phyloP scores from a whole-genome alignment of 2,888 invertebrate species.

The Diarsia brunnea region DNA sequence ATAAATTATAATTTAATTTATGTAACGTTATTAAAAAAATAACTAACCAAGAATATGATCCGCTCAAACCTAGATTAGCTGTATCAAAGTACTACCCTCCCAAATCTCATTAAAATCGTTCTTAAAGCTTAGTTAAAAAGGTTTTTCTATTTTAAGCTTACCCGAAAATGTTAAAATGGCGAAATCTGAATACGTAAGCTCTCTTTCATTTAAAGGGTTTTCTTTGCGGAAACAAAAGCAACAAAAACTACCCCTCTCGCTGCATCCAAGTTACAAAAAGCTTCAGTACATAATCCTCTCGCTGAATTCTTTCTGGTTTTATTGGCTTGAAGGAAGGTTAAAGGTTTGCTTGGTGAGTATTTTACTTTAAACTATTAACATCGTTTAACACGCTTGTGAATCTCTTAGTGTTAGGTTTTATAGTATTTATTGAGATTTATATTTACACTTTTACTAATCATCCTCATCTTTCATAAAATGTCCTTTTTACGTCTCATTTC shows the following conservation, averaged over 20 bases:
- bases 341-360: neutral
- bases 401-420: neutral
- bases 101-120: conserved; percentile 29
- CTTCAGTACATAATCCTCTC: neutral
- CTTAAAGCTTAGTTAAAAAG: neutral
- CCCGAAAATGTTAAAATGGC: neutral
- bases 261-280: neutral
- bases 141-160: neutral
- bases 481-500: too few species aligned
- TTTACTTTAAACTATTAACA: neutral
- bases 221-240: neutral
- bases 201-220: neutral
- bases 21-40: conserved; percentile 2
- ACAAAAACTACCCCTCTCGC: too few species aligned
- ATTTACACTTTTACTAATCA: too few species aligned
- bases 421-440: too few species aligned
- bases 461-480: too few species aligned
- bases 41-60: neutral
- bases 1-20: neutral
- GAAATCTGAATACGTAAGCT: neutral
- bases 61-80: neutral
- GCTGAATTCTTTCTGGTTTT: neutral
- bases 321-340: neutral
- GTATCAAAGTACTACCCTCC: neutral
- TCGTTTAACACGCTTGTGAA: neutral